Conservation (phyloP, 64 coral and sea anemone species). For the Dendrophyllia cribrosa region DNA sequence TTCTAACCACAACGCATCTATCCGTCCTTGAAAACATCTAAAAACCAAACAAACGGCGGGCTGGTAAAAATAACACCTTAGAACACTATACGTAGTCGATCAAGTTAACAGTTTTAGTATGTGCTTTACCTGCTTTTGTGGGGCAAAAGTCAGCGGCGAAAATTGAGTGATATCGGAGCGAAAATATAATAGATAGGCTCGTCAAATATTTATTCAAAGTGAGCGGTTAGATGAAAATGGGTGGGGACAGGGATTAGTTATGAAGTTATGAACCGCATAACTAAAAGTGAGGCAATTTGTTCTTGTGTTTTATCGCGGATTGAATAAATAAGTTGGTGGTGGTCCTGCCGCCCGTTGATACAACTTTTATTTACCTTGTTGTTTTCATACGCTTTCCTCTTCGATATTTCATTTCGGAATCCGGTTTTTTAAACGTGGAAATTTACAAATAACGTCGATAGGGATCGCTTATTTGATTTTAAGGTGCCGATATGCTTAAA, state of each 20-base stretch:
- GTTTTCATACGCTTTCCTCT: background rate
- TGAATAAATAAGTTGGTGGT: background rate
- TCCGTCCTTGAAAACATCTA: background rate
- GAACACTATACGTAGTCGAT: background rate
- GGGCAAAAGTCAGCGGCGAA: background rate
- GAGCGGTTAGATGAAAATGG: conserved; percentile 30
- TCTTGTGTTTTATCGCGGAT: background rate
- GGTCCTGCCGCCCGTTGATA: background rate
- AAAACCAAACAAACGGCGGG: background rate
- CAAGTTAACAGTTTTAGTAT: background rate
- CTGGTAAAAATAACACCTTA: background rate
- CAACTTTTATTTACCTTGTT: background rate
- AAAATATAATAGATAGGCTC: background rate
- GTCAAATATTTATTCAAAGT: conserved; percentile 37
- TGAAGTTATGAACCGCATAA: conserved; percentile 18
- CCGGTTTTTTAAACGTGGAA: background rate
- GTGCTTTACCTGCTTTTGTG: background rate
- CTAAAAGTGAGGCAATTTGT: background rate
- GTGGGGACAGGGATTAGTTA: conserved; percentile 17
- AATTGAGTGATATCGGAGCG: background rate
- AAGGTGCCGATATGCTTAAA: background rate
- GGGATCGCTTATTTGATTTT: background rate
- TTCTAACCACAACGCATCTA: conserved; percentile 13
- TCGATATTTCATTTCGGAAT: background rate
- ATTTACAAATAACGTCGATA: background rate